Base-by-base conservation (phyloP, 2,797 vertebrate species). In the Carduelis carduelis region DNA sequence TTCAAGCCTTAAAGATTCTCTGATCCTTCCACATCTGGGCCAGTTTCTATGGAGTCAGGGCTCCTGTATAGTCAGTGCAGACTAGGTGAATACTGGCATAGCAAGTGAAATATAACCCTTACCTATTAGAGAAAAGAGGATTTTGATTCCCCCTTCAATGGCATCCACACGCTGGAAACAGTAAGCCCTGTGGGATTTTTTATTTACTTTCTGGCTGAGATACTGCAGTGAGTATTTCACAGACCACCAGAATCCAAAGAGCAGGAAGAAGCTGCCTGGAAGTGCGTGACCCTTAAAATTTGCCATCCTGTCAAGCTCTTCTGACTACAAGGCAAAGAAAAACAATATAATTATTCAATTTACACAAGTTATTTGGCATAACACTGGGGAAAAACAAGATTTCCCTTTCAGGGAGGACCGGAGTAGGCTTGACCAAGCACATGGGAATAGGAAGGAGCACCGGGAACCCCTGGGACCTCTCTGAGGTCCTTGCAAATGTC, bases 271-370 rank as follows among this genome's bases (percentile, higher is more conserved):
- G 28, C 98, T 98, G 55, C 99, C 99, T 1, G 99, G 99, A 56
- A 99, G 98, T 1, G 99, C 99, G 0, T 99, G 99, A 60, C 99
- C 99, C 97, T 99, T 98, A 90, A 99, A 99, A 97, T 99, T 99
- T 0, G 99, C 99, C 99, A 99, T 99, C 35, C 69, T 12, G 41
- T 64, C 24, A 9, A 35, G 1, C 26, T 56, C 50, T 37, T 63
- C 49, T 6, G 24, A 32, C 93, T 96, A 11, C 43, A 79, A 91
- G 46, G 76, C 47, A 46, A 74, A 71, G 80, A 13, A 64, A 88
- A 93, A 30, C 14, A 34, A 20, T 0, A 14, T n/a, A 49, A 16
- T 71, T 61, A 23, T 30, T 47, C 26, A n/a, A 23, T 3, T 34
- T 44, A 26, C 19, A 27, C 10, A 34, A 10, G 60, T 39, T 78